Evolutionary conservation across 2,888 invertebrate genomes (phyloP).

Genomic region (Xestia sexstrigata): DNA sequence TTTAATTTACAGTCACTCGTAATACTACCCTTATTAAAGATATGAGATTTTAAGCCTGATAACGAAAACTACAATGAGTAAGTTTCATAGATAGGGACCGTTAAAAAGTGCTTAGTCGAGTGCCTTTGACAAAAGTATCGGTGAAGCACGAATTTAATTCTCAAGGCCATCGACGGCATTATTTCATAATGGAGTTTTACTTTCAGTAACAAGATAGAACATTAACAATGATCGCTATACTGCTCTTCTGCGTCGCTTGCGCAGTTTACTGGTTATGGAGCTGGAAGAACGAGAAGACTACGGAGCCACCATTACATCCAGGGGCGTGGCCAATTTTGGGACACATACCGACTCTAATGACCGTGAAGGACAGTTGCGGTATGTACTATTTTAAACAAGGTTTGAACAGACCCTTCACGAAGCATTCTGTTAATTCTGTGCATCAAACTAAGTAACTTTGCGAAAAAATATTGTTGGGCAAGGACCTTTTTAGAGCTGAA

Average conservation of each 20-base stretch:
- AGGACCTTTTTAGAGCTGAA: background rate
- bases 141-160: background rate
- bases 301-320: background rate
- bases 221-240: background rate
- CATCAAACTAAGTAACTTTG: background rate
- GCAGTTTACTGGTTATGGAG: background rate
- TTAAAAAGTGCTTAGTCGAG: background rate
- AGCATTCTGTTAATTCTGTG: no score
- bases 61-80: background rate
- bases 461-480: no score
- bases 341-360: background rate
- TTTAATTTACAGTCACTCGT: no score
- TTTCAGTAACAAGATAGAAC: background rate
- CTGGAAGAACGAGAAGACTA: background rate
- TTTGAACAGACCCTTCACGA: background rate
- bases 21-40: no score
- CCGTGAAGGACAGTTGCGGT: background rate
- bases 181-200: background rate
- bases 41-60: no score
- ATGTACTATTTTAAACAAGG: background rate
- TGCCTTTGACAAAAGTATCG: background rate
- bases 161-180: background rate
- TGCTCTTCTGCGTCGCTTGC: background rate
- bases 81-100: background rate
- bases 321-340: conserved; percentile 1